phyloP scores from a whole-genome alignment of 2,113 vertebrate genomes.

The Trochalopteron elliotii region DNA sequence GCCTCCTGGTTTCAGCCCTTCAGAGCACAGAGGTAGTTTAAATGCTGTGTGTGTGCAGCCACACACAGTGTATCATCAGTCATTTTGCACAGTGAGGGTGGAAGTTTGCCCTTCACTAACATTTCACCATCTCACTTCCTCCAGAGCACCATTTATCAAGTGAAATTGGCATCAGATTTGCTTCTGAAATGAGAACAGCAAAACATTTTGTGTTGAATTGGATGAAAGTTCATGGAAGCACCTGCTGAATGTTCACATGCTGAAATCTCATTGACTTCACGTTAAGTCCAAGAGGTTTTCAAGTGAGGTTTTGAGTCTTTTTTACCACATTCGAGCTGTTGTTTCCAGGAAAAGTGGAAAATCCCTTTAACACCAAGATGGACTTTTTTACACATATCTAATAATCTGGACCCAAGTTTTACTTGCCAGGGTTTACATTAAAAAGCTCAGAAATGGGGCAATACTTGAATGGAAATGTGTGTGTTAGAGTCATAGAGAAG shows the following conservation, averaged over 20 bases:
- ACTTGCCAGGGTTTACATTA: background rate
- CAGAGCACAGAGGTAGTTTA: background rate
- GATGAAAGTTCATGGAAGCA: background rate
- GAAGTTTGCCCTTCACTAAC: background rate
- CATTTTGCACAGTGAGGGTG: background rate
- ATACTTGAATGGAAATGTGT: background rate
- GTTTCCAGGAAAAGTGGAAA: background rate
- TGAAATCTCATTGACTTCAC: background rate
- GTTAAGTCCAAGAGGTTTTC: background rate
- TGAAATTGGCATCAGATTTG: background rate
- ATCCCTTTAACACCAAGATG: fast-evolving
- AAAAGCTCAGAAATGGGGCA: background rate
- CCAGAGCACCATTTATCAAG: background rate
- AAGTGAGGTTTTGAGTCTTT: background rate
- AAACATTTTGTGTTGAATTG: background rate
- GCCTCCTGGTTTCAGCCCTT: background rate
- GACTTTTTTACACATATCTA: background rate
- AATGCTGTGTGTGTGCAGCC: background rate
- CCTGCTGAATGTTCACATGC: background rate
- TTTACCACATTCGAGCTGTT: background rate
- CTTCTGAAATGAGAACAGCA: background rate
- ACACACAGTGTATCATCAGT: background rate
- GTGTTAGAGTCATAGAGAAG: background rate
- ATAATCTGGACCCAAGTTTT: background rate
- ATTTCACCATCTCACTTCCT: background rate